A percentile compares a stretch with the other conserved stretches of the same genome.
Evolutionary conservation across 2,888 invertebrate species (phyloP).

Genomic region (Xanthia icteritia): DNA sequence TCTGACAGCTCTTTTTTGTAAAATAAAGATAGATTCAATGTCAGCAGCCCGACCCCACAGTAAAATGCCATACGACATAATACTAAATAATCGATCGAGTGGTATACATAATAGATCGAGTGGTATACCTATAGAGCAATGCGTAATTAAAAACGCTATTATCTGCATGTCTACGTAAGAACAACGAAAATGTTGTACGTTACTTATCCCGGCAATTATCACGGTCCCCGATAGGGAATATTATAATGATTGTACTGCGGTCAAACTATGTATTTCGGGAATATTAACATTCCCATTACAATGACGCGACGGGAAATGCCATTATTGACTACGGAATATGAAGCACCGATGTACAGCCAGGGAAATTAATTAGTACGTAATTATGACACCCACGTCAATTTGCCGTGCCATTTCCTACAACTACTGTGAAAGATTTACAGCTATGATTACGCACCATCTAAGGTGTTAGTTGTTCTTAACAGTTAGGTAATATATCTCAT

Average conservation of each 20-base stretch:
- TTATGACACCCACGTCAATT: neutral
- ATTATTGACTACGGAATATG: neutral
- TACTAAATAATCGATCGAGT: too few species aligned
- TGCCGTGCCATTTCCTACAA: neutral
- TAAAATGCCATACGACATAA: too few species aligned
- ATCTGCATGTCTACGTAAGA: neutral
- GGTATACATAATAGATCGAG: too few species aligned
- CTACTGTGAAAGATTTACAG: neutral
- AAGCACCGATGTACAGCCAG: neutral
- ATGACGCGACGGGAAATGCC: conserved; percentile 7
- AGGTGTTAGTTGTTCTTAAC: too few species aligned
- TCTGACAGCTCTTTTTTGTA: too few species aligned
- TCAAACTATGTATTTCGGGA: conserved; percentile 23
- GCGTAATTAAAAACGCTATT: neutral
- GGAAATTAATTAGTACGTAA: neutral
- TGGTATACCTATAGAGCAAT: neutral
- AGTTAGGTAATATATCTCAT: too few species aligned
- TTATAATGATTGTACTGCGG: conserved; percentile 16
- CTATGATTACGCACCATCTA: neutral
- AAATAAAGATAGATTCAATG: too few species aligned
- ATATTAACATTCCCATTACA: conserved; percentile 19
- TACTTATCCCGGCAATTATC: conserved; percentile 10
- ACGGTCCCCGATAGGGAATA: neutral
- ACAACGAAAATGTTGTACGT: conserved; percentile 14
- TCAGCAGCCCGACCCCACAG: too few species aligned